Conservation (phyloP, 2,113 vertebrate species). For the Ibidorhyncha struthersii region DNA sequence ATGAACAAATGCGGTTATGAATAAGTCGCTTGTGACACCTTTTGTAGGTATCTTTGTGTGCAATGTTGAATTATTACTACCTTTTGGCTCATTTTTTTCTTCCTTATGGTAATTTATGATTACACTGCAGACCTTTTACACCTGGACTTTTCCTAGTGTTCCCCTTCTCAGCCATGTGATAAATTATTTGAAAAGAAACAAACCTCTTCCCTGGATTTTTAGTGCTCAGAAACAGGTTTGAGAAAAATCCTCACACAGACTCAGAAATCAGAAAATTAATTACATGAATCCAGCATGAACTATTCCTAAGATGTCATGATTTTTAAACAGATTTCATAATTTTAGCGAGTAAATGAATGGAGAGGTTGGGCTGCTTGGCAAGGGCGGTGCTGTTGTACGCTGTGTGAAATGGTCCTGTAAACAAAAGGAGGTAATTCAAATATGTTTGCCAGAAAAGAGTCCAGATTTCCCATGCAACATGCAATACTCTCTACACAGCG, state of each 20-base stretch:
- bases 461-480: conserved; percentile 15
- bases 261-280: background rate
- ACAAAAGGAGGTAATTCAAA: conserved; percentile 43
- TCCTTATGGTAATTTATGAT: background rate
- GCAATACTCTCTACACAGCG: background rate
- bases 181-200: background rate
- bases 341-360: background rate
- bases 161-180: background rate
- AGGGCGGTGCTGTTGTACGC: background rate
- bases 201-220: background rate
- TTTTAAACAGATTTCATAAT: background rate
- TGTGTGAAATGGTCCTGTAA: background rate
- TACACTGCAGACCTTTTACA: background rate
- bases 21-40: background rate
- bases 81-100: background rate
- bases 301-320: background rate
- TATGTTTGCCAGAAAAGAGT: conserved; percentile 13
- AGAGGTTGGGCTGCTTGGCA: background rate
- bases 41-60: background rate
- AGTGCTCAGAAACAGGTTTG: background rate
- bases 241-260: background rate
- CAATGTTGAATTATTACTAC: background rate
- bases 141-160: background rate
- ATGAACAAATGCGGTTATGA: background rate
- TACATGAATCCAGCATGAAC: background rate